These are phyloP conservation scores for Catharus minimus DNA, from an alignment of 2,113 vertebrate genomes.

Conservation along the genomic window DNA sequence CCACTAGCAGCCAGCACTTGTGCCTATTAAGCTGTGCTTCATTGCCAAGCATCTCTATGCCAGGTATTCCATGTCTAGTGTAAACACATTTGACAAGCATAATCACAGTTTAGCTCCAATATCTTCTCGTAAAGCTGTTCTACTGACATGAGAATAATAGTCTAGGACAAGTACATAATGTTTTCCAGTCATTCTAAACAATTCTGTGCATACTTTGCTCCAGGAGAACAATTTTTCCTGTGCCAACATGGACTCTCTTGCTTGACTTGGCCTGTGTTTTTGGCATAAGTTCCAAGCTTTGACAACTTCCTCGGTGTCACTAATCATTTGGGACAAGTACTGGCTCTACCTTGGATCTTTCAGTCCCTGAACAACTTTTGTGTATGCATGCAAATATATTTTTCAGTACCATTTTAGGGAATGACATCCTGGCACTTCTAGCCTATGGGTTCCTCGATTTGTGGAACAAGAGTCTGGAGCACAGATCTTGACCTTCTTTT, in stretches of 20 bases:
- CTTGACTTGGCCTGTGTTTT: conserved; percentile 13
- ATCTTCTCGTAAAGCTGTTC: conserved; percentile 42
- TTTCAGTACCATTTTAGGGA: neutral
- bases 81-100: conserved; percentile 59
- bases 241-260: conserved; percentile 14
- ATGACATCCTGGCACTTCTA: neutral
- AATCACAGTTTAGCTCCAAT: conserved; percentile 51
- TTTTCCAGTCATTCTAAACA: conserved; percentile 47
- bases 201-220: conserved; percentile 22
- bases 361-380: neutral
- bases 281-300: conserved; percentile 26
- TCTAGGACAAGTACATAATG: conserved; percentile 56
- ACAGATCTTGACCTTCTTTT: neutral
- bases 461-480: neutral
- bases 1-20: neutral
- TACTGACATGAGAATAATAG: conserved; percentile 54
- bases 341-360: neutral
- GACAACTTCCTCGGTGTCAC: neutral
- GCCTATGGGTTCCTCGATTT: fast-evolving
- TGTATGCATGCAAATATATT: neutral
- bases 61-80: conserved; percentile 37
- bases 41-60: neutral
- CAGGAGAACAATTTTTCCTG: conserved; percentile 5
- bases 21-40: neutral
- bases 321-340: conserved; percentile 21